Evolutionary conservation across 2,797 vertebrate genomes (phyloP), one percentile per base, ranked within the genome.

Genomic region (Petrocephalus sullivani): DNA sequence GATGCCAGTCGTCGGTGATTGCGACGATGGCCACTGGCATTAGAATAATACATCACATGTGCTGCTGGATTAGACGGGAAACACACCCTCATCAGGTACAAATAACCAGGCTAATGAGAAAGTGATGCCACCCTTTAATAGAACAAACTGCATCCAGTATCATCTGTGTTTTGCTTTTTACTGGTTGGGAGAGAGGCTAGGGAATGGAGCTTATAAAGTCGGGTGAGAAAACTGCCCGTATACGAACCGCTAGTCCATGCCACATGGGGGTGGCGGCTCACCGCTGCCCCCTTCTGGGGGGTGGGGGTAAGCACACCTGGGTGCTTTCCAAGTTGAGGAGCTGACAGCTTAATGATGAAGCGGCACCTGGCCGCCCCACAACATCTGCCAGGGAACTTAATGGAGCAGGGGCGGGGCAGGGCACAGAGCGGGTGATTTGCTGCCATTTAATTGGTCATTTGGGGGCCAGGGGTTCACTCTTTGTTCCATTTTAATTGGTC

Each of bases 331-430:
- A 58, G 28, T 56, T 33, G 23, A 37, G 83, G 51, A 23, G 57
- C 57, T 67, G 57, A 85, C 87, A 88, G 60, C 67, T 86, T 51
- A 87, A 85, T 88, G 58, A 87, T 61, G n/a, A 33, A 87, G 75
- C 9, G 57, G 88, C 46, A 83, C 81, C 58, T 78, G 23, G 71
- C 1, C 2, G 60, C 49, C 57, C n/a, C 19, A 19, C 53, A 78
- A 85, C 54, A 86, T 85, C 86, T 87, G 88, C 86, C 60, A 64
- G 57, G 28, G 19, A 87, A 60, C 85, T 57, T 60, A 87, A 82
- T 87, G 61, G 64, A 84, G 16, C 10, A 9, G 57, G 37, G 8
- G n/a, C 7, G 19, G n/a, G 85, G 37, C 53, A 8, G 37, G 54
- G 41, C 84, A 83, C 67, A 64, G 51, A 21, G 16, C 86, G 28